A percentile compares a stretch with the other conserved stretches of the same genome.
Conservation (phyloP, 2,113 vertebrate species). For the Oreochromis niloticus region DNA sequence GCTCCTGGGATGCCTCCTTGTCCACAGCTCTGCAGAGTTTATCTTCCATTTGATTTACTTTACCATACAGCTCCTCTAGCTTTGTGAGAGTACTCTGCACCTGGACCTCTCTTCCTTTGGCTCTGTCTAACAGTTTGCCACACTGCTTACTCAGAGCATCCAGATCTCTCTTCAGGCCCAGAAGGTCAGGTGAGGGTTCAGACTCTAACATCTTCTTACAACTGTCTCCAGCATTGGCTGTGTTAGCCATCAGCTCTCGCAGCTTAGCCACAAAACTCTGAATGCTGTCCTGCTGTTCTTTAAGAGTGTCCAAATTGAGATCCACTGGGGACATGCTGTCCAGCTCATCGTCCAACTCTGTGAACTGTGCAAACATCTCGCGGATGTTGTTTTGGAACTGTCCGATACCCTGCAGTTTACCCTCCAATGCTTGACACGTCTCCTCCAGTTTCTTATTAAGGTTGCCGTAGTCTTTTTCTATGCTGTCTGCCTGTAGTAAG, state of each 20-base stretch:
- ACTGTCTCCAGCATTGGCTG: constrained; percentile 80
- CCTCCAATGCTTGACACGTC: constrained; percentile 82
- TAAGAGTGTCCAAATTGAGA: constrained; percentile 74
- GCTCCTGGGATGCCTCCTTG: constrained; percentile 86
- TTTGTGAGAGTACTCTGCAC: constrained; percentile 75
- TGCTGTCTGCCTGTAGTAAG: constrained; percentile 78
- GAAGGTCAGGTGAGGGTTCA: constrained; percentile 87
- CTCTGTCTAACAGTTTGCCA: constrained; percentile 88
- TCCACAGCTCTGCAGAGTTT: constrained; percentile 76
- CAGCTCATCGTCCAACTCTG: constrained; percentile 94
- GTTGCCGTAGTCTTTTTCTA: constrained; percentile 76
- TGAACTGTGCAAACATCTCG: constrained; percentile 91
- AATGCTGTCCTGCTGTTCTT: constrained; percentile 79
- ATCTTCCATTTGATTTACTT: constrained; percentile 73
- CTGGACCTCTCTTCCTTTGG: constrained; percentile 79
- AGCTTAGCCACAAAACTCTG: constrained; percentile 82
- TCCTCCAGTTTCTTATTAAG: constrained; percentile 81
- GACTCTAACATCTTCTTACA: constrained; percentile 89
- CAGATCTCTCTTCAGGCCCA: constrained; percentile 89
- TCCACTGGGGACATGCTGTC: constrained; percentile 89
- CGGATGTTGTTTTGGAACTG: constrained; percentile 94
- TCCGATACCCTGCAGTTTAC: constrained; percentile 92
- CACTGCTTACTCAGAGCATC: constrained; percentile 93
- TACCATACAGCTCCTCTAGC: constrained; percentile 81
- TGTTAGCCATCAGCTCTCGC: constrained; percentile 81